Conservation (phyloP, 2,888 invertebrate genomes). For the Chaetogeoica ovagalla region DNA sequence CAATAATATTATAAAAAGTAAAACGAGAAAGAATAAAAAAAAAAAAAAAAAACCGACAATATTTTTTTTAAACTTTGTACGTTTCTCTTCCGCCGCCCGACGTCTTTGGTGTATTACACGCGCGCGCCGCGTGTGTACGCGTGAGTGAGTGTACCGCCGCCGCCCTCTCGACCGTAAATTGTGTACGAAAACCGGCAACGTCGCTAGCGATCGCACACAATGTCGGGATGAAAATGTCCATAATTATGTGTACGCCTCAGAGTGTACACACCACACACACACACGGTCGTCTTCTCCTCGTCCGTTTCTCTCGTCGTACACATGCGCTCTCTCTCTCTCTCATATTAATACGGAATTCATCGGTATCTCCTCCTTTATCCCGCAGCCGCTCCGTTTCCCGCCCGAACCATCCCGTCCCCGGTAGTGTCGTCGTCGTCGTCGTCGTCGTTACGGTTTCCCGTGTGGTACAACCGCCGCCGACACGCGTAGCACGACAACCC, state of each 20-base stretch:
- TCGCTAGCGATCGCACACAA: conserved; percentile 54
- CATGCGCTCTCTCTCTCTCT: neutral
- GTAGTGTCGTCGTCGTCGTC: neutral
- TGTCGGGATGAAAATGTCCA: conserved; percentile 50
- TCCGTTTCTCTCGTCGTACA: neutral
- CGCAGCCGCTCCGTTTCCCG: neutral
- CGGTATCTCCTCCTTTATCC: neutral
- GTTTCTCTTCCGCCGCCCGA: conserved; percentile 1
- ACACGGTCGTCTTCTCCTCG: neutral
- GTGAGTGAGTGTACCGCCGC: conserved; percentile 23
- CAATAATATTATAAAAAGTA: conserved; percentile 15
- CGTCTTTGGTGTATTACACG: conserved; percentile 35
- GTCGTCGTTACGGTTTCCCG: neutral
- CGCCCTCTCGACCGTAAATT: conserved; percentile 54
- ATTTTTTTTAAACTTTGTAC: conserved; percentile 32
- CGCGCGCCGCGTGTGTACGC: conserved; percentile 9
- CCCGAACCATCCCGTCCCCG: neutral
- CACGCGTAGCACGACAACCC: neutral
- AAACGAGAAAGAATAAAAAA: neutral
- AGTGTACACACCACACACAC: conserved; percentile 22
- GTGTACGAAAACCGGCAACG: conserved; percentile 53
- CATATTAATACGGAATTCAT: conserved; percentile 11
- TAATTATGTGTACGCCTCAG: conserved; percentile 34
- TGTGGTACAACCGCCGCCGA: neutral
- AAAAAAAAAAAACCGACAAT: conserved; percentile 6